Evolutionary conservation across 2,113 vertebrate genomes (phyloP).

Genomic region (Pithys albifrons): DNA sequence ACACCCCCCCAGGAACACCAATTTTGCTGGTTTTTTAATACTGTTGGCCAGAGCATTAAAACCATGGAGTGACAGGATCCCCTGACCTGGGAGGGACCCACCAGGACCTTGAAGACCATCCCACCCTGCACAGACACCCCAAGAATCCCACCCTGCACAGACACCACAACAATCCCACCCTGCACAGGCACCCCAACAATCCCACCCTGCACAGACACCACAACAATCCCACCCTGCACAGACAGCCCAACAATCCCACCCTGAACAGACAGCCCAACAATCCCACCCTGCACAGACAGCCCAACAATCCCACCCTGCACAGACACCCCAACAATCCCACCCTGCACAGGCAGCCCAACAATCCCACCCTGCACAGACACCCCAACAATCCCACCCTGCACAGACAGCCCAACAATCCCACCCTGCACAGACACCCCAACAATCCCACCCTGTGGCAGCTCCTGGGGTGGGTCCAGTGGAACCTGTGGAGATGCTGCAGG

Average conservation of each 20-base stretch:
- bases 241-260: no score
- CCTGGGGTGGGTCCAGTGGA: not conserved
- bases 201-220: no score
- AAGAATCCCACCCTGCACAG: no score
- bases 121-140: not conserved
- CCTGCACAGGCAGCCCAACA: no score
- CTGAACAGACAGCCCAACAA: no score
- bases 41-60: not conserved
- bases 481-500: fast-evolving
- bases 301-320: no score
- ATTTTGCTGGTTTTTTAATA: not conserved
- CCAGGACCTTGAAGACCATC: not conserved
- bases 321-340: no score
- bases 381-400: fast-evolving
- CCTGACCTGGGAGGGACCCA: not conserved
- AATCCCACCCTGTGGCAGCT: not conserved
- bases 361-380: not conserved
- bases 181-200: no score
- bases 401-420: no score
- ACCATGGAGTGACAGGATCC: not conserved
- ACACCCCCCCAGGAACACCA: fast-evolving
- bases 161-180: no score
- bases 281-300: no score
- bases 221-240: no score
- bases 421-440: not conserved